Evolutionary conservation across 2,113 vertebrate genomes (phyloP).

Genomic region (Passer montanus): DNA sequence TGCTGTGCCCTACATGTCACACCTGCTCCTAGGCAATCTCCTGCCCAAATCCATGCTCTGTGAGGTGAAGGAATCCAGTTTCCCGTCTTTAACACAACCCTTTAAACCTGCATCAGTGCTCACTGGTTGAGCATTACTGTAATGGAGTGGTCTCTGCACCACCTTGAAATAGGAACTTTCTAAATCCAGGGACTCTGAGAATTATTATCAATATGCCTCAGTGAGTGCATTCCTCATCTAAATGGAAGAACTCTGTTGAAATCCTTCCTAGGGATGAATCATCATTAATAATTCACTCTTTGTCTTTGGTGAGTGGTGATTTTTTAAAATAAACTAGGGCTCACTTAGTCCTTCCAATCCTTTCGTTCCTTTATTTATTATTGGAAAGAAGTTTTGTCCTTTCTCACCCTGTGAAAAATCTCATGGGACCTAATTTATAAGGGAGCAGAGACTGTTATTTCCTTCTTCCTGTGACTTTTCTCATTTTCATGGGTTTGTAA

Average conservation of each 20-base stretch:
- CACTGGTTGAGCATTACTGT: background rate
- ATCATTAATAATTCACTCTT: constrained; percentile 11
- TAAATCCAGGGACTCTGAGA: background rate
- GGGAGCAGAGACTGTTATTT: background rate
- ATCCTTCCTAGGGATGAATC: constrained; percentile 27
- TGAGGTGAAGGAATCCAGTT: background rate
- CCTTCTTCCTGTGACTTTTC: background rate
- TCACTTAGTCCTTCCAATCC: background rate
- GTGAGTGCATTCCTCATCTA: constrained; percentile 18
- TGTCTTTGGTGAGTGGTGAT: background rate
- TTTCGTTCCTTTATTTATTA: background rate
- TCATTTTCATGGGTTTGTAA: background rate
- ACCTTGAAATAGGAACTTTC: background rate
- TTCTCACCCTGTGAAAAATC: background rate
- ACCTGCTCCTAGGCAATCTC: background rate
- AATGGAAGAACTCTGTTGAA: background rate
- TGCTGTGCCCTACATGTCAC: background rate
- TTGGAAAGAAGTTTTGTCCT: background rate
- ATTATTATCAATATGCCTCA: background rate
- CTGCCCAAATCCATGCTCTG: background rate
- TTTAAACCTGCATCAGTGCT: background rate
- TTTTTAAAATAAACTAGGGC: background rate
- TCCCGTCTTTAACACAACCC: background rate
- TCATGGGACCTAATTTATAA: background rate
- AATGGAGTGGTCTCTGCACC: background rate